A percentile compares a stretch with the other conserved stretches of the same genome.
phyloP scores from a whole-genome alignment of 2,888 invertebrate species.

The Leptinotarsa rubiginosa region DNA sequence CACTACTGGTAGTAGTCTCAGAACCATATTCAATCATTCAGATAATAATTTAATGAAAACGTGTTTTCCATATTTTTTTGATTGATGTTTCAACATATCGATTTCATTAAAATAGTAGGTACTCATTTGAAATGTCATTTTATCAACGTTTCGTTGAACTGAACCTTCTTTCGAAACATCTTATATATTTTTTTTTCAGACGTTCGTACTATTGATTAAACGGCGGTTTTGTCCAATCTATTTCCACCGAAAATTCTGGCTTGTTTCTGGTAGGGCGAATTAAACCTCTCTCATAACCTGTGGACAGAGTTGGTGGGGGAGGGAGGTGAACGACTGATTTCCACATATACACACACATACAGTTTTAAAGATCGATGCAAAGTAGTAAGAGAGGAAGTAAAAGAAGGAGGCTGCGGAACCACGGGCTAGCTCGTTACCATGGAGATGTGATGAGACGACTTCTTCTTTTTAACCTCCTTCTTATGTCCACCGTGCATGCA shows the following conservation, averaged over 20 bases:
- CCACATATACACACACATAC: constrained; percentile 57
- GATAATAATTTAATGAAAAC: too few species aligned
- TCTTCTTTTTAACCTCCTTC: constrained; percentile 68
- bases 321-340: constrained; percentile 52
- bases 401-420: constrained; percentile 58
- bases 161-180: not conserved
- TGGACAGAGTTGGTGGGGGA: constrained; percentile 50
- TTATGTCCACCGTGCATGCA: constrained; percentile 63
- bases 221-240: constrained; percentile 38
- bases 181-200: constrained; percentile 19
- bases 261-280: constrained; percentile 42
- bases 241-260: constrained; percentile 38
- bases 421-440: constrained; percentile 68
- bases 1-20: too few species aligned
- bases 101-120: too few species aligned
- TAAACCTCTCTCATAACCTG: constrained; percentile 44
- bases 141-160: not conserved
- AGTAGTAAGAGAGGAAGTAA: constrained; percentile 60
- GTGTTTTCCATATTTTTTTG: too few species aligned
- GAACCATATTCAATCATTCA: too few species aligned
- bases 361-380: constrained; percentile 69
- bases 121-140: not conserved
- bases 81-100: too few species aligned
- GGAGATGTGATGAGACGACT: constrained; percentile 68
- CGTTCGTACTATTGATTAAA: constrained; percentile 30